Percentiles rank a stretch among this genome's conserved stretches.
phyloP scores from a whole-genome alignment of 2,797 vertebrate species.

The Clarias platycephalus region DNA sequence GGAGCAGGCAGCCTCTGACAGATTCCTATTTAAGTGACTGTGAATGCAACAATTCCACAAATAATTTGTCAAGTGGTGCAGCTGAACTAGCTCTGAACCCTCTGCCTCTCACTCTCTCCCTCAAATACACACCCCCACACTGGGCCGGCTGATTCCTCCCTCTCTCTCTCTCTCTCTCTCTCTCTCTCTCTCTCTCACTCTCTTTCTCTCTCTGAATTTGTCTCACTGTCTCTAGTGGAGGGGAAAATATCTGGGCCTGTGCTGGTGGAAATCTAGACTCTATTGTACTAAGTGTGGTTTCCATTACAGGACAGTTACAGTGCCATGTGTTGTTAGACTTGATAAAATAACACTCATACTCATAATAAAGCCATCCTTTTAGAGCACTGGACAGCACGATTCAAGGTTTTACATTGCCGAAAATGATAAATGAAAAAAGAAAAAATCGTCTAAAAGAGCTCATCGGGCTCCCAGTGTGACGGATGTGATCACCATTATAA shows the following conservation, averaged over 20 bases:
- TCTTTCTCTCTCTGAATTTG: conserved; percentile 55
- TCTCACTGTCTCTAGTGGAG: conserved; percentile 34
- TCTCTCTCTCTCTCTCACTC: conserved; percentile 56
- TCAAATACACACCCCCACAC: conserved; percentile 54
- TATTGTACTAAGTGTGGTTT: conserved; percentile 17
- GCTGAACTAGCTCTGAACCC: conserved; percentile 97
- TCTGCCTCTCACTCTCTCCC: conserved; percentile 77
- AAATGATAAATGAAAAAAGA: background rate
- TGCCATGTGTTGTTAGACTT: background rate
- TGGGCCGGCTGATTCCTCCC: conserved; percentile 64
- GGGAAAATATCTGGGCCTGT: conserved; percentile 42
- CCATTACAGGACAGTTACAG: background rate
- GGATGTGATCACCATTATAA: conserved; percentile 55
- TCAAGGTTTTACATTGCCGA: conserved; percentile 13
- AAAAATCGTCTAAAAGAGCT: conserved; percentile 27
- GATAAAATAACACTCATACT: conserved; percentile 15
- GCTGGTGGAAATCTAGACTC: conserved; percentile 30
- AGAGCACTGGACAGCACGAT: background rate
- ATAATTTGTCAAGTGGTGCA: conserved; percentile 94
- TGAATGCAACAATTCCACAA: conserved; percentile 99
- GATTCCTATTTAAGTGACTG: conserved; percentile 99
- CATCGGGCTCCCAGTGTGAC: conserved; percentile 44
- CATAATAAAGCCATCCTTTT: background rate
- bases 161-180: conserved; percentile 67
- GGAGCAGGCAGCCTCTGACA: conserved; percentile 86